Conservation (phyloP, 2,113 vertebrate species). For the Ardeotis arabs region DNA sequence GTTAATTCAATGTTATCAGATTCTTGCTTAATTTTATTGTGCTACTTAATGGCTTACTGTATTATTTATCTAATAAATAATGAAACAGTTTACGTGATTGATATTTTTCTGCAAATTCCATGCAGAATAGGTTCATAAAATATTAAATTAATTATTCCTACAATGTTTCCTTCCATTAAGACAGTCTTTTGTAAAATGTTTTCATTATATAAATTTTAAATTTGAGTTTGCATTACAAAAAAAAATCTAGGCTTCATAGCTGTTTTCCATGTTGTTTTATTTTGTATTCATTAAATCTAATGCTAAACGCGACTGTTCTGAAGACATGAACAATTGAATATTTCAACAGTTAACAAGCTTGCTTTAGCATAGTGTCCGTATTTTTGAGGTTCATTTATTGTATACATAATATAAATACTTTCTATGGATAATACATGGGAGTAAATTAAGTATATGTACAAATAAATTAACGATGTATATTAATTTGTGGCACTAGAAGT, state of each 20-base stretch:
- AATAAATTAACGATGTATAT: constrained; percentile 75
- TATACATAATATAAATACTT: constrained; percentile 41
- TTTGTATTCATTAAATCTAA: constrained; percentile 31
- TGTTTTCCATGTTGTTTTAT: constrained; percentile 2
- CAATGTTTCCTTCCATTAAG: constrained; percentile 58
- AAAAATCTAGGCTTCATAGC: not conserved
- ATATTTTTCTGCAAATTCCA: constrained; percentile 67
- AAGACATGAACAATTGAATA: constrained; percentile 47
- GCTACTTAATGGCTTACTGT: constrained; percentile 69
- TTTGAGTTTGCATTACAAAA: not conserved
- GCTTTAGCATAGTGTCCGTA: constrained; percentile 18
- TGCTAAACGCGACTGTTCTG: not conserved
- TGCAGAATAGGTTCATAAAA: constrained; percentile 74
- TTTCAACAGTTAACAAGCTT: constrained; percentile 62
- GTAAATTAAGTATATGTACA: constrained; percentile 67
- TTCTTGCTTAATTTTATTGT: constrained; percentile 80
- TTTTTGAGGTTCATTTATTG: constrained; percentile 50
- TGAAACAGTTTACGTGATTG: constrained; percentile 63
- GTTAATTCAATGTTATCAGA: constrained; percentile 75
- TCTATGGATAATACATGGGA: constrained; percentile 47
- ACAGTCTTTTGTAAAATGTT: constrained; percentile 46
- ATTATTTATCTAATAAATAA: constrained; percentile 81
- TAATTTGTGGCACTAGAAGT: constrained; percentile 75
- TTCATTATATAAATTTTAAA: constrained; percentile 51
- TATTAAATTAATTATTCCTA: constrained; percentile 79